Evolutionary conservation across 2,113 vertebrate species (phyloP), one percentile per base, ranked within the genome.

Genomic region (Leptocoma aspasia): DNA sequence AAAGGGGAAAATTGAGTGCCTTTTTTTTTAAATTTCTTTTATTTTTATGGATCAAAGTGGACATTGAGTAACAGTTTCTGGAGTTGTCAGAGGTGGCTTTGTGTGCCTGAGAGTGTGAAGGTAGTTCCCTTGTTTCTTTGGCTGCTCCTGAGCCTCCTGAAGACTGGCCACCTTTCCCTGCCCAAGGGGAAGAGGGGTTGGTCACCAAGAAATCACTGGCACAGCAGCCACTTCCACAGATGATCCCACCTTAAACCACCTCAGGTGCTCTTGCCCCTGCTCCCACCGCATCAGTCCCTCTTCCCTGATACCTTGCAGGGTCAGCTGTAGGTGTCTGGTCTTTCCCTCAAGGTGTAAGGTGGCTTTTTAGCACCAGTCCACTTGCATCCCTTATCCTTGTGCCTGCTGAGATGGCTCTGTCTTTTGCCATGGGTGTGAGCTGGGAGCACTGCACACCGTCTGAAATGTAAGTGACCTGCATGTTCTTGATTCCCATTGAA

Each of bases 381-480:
- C 47, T 54, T 65, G 16, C 24, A 56, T 27, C 15, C 17, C 49
- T 83, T 56, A 31, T 15, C 54, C 42, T 35, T 60, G 45, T 71
- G 49, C 60, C 59, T 56, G 26, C 54, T 42, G 63, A 39, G 45
- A 3, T 56, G 79, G 68, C 60, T 71, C 31, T 28, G 14, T 37
- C 49, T 19, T 37, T 84, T 78, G 69, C 35, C 37, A 7, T 6
- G 13, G 73, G 37, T 2, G 0, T 8, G 9, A 81, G 76, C 59
- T 0, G 0, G 47, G 31, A 72, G 54, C 45, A 11, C 31, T 8
- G 1, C 39, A 7, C n/a, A 7, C 33, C 0, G 0, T 35, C 39
- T 72, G 56, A 70, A 66, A 50, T 19, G 26, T 41, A 15, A 86
- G 66, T 54, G 79, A 78, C 82, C 49, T 52, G 76, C 1, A 1